phyloP scores from a whole-genome alignment of 2,797 vertebrate genomes.

The Mastacembelus armatus region DNA sequence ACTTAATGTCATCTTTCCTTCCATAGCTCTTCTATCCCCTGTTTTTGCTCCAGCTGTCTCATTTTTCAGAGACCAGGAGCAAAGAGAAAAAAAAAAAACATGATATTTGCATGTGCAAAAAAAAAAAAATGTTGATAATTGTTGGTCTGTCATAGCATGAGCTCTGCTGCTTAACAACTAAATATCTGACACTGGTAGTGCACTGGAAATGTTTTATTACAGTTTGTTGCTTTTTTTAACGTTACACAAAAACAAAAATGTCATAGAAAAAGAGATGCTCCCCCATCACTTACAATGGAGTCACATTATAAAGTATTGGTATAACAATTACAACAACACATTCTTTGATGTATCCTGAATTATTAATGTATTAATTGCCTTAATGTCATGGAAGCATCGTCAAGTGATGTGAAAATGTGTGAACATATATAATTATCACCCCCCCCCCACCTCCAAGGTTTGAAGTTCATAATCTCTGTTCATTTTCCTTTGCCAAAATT shows the following conservation, averaged over 20 bases:
- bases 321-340: too few species aligned
- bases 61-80: slow-evolving; percentile 54
- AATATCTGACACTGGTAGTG: background rate
- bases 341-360: too few species aligned
- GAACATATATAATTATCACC: too few species aligned
- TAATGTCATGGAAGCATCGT: too few species aligned
- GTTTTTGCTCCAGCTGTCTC: slow-evolving; percentile 36
- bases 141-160: slow-evolving; percentile 2
- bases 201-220: background rate
- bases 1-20: slow-evolving; percentile 40
- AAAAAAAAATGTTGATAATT: slow-evolving; percentile 3
- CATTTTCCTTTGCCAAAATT: too few species aligned
- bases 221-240: background rate
- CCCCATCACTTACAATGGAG: too few species aligned
- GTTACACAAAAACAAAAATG: background rate
- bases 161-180: slow-evolving; percentile 12
- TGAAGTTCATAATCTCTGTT: too few species aligned
- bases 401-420: too few species aligned
- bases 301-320: too few species aligned
- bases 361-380: too few species aligned
- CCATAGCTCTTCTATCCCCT: slow-evolving; percentile 25
- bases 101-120: slow-evolving; percentile 13
- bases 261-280: too few species aligned
- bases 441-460: too few species aligned
- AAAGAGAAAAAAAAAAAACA: background rate